These are phyloP conservation scores for Vireo altiloquus DNA, from an alignment of 2,113 vertebrate genomes.

Conservation along the genomic window DNA sequence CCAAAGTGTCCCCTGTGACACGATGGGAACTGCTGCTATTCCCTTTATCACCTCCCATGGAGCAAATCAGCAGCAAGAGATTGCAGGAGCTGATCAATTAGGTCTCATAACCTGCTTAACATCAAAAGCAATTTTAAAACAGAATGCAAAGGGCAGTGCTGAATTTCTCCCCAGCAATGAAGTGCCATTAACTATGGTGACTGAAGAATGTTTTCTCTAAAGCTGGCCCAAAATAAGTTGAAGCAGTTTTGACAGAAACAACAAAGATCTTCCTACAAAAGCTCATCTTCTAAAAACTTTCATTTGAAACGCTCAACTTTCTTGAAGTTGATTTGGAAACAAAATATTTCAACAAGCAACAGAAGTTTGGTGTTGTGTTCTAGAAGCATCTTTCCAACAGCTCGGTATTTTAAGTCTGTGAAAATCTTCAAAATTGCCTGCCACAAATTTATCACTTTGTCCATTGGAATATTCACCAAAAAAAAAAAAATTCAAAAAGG, in stretches of 20 bases:
- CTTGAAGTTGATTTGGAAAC: background rate
- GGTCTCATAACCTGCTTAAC: slow-evolving; percentile 2
- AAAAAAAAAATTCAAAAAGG: background rate
- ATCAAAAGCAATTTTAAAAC: background rate
- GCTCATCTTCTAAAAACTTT: background rate
- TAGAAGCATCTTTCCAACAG: background rate
- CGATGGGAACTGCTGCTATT: background rate
- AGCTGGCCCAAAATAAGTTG: background rate
- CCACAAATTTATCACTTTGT: background rate
- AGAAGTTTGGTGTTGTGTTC: background rate
- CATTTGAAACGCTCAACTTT: background rate
- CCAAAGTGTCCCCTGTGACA: background rate
- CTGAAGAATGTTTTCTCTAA: background rate
- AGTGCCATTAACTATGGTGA: background rate
- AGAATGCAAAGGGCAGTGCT: background rate
- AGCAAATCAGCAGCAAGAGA: slow-evolving; percentile 48
- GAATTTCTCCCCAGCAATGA: background rate
- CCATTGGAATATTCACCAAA: background rate
- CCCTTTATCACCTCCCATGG: background rate
- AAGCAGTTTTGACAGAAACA: background rate
- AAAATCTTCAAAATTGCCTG: background rate
- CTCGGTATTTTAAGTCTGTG: background rate
- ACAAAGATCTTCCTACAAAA: background rate
- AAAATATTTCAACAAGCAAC: background rate
- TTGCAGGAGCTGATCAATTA: slow-evolving; percentile 16